These are phyloP conservation scores for Eupithecia subumbrata DNA, from an alignment of 2,888 invertebrate genomes.

Conservation along the genomic window DNA sequence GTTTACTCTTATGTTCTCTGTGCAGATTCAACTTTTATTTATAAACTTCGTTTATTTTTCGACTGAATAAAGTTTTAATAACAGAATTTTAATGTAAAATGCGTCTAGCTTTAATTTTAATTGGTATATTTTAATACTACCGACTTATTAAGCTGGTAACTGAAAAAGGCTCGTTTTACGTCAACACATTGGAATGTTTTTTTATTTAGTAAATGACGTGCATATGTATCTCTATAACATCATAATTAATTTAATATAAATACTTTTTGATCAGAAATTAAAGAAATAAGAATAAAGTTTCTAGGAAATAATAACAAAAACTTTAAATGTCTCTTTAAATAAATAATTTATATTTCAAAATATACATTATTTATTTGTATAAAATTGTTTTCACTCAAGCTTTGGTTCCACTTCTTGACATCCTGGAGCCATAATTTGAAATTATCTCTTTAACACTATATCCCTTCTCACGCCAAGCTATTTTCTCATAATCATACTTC, in stretches of 20 bases:
- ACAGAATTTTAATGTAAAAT: background rate
- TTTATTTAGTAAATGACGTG: background rate
- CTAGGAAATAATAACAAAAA: no score
- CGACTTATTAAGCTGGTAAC: background rate
- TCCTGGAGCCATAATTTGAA: background rate
- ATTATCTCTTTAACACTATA: background rate
- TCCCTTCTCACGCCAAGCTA: background rate
- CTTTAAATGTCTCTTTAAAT: no score
- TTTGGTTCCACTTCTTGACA: background rate
- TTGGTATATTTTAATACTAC: background rate
- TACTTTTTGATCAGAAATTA: no score
- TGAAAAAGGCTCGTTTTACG: background rate
- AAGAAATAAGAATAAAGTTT: no score
- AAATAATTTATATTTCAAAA: no score
- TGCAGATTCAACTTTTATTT: background rate
- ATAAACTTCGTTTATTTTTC: background rate
- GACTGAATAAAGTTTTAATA: background rate
- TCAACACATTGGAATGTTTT: background rate
- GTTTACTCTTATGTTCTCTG: background rate
- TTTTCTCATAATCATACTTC: conserved; percentile 11
- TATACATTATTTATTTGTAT: background rate
- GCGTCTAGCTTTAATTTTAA: background rate
- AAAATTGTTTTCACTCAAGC: background rate
- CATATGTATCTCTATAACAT: background rate
- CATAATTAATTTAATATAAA: background rate